Evolutionary conservation across 1,140 invertebrate genomes (phyloP).

Genomic region (Rhopalosiphum maidis): DNA sequence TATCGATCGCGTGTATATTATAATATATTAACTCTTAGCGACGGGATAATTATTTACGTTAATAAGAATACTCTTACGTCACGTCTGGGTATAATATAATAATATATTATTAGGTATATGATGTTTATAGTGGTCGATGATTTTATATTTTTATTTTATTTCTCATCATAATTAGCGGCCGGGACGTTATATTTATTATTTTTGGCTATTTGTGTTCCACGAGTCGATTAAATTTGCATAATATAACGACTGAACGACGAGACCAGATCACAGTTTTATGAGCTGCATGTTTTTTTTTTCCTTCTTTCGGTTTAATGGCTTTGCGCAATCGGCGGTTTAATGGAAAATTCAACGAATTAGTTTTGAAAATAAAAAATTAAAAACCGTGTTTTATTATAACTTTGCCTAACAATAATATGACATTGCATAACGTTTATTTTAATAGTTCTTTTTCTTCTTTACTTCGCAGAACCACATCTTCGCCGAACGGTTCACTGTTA

Average conservation of each 20-base stretch:
- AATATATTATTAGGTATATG: not conserved
- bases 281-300: not conserved
- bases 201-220: not conserved
- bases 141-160: not conserved
- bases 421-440: not conserved
- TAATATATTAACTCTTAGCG: not conserved
- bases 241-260: not conserved
- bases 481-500: conserved; percentile 64
- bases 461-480: conserved; percentile 61
- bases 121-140: conserved; percentile 6
- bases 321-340: not conserved
- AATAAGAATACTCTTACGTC: not conserved
- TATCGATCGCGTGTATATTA: not conserved
- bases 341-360: conserved; percentile 10
- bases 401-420: not conserved
- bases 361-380: not conserved
- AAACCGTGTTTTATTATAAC: not conserved
- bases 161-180: not conserved
- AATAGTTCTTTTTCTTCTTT: conserved; percentile 30
- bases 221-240: conserved; percentile 35
- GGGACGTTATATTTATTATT: not conserved
- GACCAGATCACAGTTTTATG: not conserved
- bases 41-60: not conserved
- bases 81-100: not conserved
- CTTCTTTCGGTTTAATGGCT: not conserved